Evolutionary conservation across 2,113 vertebrate species (phyloP).

Genomic region (Anhinga rufa): DNA sequence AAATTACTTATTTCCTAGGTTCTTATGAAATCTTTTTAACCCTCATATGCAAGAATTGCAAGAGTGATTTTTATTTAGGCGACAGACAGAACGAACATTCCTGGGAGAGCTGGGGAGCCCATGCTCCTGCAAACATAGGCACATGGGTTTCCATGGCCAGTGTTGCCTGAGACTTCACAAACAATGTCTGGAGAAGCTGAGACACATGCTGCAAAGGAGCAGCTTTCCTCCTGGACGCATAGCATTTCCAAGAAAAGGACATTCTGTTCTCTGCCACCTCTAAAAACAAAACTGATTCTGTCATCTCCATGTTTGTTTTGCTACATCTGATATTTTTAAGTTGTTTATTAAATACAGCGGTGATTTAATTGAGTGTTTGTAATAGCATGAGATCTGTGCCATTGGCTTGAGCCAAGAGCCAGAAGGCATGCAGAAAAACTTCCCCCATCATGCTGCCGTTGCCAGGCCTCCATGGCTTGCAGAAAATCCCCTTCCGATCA

Average conservation of each 20-base stretch:
- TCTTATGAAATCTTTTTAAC: neutral
- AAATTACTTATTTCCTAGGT: neutral
- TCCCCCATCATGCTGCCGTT: neutral
- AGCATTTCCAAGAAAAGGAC: constrained; percentile 1
- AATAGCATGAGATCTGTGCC: neutral
- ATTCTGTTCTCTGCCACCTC: neutral
- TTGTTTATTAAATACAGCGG: constrained; percentile 31
- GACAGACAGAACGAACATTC: neutral
- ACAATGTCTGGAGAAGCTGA: neutral
- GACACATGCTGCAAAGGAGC: neutral
- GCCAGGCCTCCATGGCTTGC: neutral
- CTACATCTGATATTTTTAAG: constrained; percentile 35
- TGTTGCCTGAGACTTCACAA: neutral
- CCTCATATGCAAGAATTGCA: neutral
- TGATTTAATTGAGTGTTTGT: constrained; percentile 9
- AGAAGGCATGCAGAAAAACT: neutral
- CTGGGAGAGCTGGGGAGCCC: neutral
- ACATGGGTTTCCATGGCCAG: neutral
- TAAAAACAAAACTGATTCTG: constrained; percentile 26
- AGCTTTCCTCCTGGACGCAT: neutral
- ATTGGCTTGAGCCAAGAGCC: neutral
- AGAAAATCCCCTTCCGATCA: neutral
- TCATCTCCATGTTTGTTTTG: constrained; percentile 19
- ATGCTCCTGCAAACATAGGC: neutral
- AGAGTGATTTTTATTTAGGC: neutral